phyloP scores from a whole-genome alignment of 2,113 vertebrate genomes.

The Pygoscelis antarcticus region DNA sequence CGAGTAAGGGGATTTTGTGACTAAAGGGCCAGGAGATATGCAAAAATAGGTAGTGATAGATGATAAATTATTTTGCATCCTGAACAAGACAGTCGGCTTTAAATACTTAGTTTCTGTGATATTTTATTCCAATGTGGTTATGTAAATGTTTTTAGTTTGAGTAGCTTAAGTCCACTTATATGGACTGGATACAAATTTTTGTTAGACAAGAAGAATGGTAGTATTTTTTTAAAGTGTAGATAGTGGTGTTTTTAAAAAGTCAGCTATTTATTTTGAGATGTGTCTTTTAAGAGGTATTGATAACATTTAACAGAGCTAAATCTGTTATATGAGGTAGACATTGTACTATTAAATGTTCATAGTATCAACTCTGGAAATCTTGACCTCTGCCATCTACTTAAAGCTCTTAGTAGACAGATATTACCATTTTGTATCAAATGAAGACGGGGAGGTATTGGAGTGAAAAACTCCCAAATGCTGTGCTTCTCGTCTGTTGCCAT shows the following conservation, averaged over 20 bases:
- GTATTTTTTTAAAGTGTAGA: not conserved
- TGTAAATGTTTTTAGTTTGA: not conserved
- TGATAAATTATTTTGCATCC: not conserved
- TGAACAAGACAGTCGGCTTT: not conserved
- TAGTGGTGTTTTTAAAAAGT: not conserved
- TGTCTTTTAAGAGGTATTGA: not conserved
- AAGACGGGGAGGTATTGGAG: not conserved
- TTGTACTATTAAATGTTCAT: not conserved
- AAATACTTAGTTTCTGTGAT: not conserved
- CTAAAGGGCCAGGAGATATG: not conserved
- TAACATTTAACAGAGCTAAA: not conserved
- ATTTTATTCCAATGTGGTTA: not conserved
- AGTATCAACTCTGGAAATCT: not conserved
- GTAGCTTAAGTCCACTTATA: not conserved
- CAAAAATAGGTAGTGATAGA: not conserved
- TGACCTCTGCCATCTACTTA: not conserved
- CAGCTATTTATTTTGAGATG: not conserved
- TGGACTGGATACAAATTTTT: not conserved
- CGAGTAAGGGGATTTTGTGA: not conserved
- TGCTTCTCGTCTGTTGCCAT: not conserved
- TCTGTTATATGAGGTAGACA: not conserved
- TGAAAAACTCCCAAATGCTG: not conserved
- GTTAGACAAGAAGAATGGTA: not conserved
- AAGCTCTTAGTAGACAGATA: not conserved
- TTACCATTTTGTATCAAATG: not conserved